These are phyloP conservation scores for Hylaea fasciaria DNA, from an alignment of 2,888 invertebrate species.

Conservation along the genomic window DNA sequence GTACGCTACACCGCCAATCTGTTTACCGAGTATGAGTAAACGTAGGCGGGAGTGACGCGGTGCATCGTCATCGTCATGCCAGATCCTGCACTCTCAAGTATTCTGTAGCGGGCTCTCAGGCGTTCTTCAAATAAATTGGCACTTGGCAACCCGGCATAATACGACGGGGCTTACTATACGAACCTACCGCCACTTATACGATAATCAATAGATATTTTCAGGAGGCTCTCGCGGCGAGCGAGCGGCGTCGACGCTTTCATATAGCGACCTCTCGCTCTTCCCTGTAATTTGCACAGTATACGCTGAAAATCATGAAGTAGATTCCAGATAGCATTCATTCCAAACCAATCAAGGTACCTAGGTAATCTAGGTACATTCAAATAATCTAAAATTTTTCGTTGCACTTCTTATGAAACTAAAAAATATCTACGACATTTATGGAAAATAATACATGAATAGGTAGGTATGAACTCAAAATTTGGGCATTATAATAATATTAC, in stretches of 20 bases:
- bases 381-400: no score
- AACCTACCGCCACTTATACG: constrained; percentile 76
- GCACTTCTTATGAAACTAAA: no score
- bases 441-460: no score
- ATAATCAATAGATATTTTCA: constrained; percentile 85
- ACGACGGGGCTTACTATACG: constrained; percentile 69
- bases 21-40: constrained; percentile 50
- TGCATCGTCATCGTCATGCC: constrained; percentile 50
- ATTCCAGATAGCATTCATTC: no score
- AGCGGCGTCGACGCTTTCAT: constrained; percentile 57
- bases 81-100: constrained; percentile 7
- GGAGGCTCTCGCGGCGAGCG: constrained; percentile 81
- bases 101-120: constrained; percentile 47
- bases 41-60: constrained; percentile 58
- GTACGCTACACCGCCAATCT: constrained; percentile 50
- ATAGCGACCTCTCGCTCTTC: constrained; percentile 70
- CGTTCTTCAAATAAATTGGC: constrained; percentile 83
- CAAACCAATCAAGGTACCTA: no score
- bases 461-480: no score
- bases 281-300: constrained; percentile 74
- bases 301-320: constrained; percentile 43
- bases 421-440: no score
- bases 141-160: constrained; percentile 73
- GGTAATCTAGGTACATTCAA: no score
- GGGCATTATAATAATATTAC: no score